phyloP scores from a whole-genome alignment of 92 coral and sea anemone genomes.

The Hydrozoanthus gracilis region DNA sequence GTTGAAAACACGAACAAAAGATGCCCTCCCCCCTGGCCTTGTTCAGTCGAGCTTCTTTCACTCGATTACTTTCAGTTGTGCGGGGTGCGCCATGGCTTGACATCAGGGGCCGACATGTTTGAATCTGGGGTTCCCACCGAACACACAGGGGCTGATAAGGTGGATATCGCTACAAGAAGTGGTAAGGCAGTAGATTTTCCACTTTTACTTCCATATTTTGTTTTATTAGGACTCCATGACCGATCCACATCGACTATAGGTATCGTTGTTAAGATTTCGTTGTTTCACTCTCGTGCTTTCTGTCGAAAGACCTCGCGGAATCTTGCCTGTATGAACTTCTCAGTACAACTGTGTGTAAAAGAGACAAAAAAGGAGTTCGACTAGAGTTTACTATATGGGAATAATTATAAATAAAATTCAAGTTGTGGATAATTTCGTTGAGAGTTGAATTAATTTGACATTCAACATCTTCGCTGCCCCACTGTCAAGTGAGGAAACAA shows the following conservation, averaged over 20 bases:
- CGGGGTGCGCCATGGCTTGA: constrained; percentile 99
- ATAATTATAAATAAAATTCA: too few species aligned
- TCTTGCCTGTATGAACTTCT: not conserved
- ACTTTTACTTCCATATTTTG: not conserved
- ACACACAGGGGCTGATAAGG: constrained; percentile 38
- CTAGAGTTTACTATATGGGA: too few species aligned
- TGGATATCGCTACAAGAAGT: not conserved
- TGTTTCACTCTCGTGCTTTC: not conserved
- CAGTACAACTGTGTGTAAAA: too few species aligned
- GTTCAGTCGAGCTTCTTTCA: not conserved
- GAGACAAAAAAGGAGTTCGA: too few species aligned
- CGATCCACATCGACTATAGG: not conserved
- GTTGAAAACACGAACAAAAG: too few species aligned
- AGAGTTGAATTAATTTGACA: too few species aligned
- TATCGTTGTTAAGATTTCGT: not conserved
- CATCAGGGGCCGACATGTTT: constrained; percentile 96
- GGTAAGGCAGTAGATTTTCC: constrained; percentile 1
- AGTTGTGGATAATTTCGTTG: too few species aligned
- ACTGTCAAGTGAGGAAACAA: too few species aligned
- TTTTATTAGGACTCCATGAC: not conserved
- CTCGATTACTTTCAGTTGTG: constrained; percentile 41
- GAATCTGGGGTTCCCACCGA: constrained; percentile 93
- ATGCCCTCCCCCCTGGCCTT: not conserved
- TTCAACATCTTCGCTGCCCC: too few species aligned
- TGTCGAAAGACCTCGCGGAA: not conserved